Base-by-base conservation (phyloP, 2,888 invertebrate genomes). In the Willowsia nigromaculata region DNA sequence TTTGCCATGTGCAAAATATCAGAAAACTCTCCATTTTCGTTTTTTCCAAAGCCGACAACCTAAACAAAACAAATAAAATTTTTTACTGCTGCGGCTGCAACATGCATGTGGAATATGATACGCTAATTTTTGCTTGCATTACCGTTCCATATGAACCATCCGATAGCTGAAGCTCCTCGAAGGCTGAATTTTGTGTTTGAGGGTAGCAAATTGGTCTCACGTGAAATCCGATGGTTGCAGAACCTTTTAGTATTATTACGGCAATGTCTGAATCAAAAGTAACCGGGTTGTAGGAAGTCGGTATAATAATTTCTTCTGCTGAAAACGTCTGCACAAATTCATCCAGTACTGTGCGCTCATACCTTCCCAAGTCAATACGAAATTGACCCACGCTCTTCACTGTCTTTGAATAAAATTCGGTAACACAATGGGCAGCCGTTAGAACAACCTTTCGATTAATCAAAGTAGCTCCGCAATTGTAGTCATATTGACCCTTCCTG, bases 401-500 rank as follows among this genome's bases (percentile, higher is more conserved):
- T 33, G 84, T 25, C 18, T 87, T 88, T 6, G 90, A 88, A 37
- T 56, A 65, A 11, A 11, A 59, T n/a, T 86, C 56, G 0, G 92
- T 92, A 1, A 92, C 91, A 56, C 92, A 92, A 85, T 92, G 92
- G 0, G 89, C 91, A 2, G 92, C 91, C 11, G 91, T 91, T 0
- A 92, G 7, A 9, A 92, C 81, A 7, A 90, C 89, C 22, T 40
- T 81, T 9, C 22, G 33, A 15, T 62, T 80, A 11, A 96, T 94
- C 30, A 96, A 94, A 0, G 95, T 95, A 0, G 95, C 96, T 0
- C 96, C 96, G 92, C 96, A 96, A 81, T 95, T 95, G 94, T 96
- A 96, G 87, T 94, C 95, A 65, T 94, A 91, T 11, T 85, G 25
- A 40, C 62, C 82, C 13, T 30, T 43, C 0, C 62, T 18, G 1